Base-by-base conservation (phyloP, 2,888 invertebrate genomes). In the Callyntrura sp. region DNA sequence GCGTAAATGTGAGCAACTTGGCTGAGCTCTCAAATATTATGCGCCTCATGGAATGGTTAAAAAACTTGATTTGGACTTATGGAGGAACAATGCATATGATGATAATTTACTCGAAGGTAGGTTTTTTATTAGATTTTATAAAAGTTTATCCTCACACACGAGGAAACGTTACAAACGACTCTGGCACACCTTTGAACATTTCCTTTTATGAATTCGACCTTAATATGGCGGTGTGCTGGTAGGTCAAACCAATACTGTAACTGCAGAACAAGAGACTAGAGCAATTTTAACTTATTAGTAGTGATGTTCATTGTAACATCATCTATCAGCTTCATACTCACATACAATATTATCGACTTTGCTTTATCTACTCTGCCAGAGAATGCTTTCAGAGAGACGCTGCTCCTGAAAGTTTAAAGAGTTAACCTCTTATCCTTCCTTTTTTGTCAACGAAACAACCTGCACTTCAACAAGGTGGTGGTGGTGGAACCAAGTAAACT, bases 111-210 rank as follows among this genome's bases (percentile, higher is more conserved):
- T 45, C 17, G 25, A 65, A 65, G 82, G 48, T 82, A 65, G 65
- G 76, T n/a, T 35, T 78, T 62, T 45, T 76, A 76, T 76, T 76
- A 23, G 23, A 48, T 20, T 76, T 76, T 48, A 25, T 76, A 23
- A 76, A 23, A 23, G 9, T 25, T 48, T 25, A 51, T 14, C 14
- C 0, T 51, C 3, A 23, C 17, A 12, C 48, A 76, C 35, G 73
- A n/a, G 23, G 79, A 79, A 35, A 45, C 81, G 43, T 62, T n/a
- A 60, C 9, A 12, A 23, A 60, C 4, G 45, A 62, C 60, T n/a
- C n/a, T 45, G 84, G 70, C 84, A 70, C 84, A 84, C 84, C 84
- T 84, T 84, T 28, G n/a, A 55, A 70, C 70, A 84, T 55, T 48
- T 84, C 84, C 84, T 84, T 84, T 55, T 84, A 70, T 28, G 83